These are phyloP conservation scores for Prorops nasuta DNA, from an alignment of 1,140 invertebrate species.

Conservation along the genomic window DNA sequence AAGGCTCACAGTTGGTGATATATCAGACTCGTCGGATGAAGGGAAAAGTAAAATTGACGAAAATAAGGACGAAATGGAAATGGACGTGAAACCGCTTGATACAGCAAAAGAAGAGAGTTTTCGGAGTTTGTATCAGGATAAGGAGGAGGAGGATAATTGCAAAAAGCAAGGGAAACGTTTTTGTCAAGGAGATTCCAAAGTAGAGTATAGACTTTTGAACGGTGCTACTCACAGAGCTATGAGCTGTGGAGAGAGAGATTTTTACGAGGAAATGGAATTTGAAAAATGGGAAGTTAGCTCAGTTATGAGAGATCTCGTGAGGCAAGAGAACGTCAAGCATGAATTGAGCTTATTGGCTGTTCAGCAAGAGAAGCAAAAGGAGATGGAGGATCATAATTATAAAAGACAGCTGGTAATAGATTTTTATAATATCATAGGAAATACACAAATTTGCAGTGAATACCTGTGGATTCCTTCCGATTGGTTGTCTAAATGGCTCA, in stretches of 20 bases:
- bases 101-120: not conserved
- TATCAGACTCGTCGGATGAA: not conserved
- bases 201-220: constrained; percentile 42
- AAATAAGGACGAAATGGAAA: not conserved
- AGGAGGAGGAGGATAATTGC: not conserved
- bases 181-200: constrained; percentile 15
- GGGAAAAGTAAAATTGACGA: not conserved
- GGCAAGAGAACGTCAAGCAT: constrained; percentile 46
- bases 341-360: constrained; percentile 46
- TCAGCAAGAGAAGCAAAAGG: constrained; percentile 55
- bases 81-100: constrained; percentile 2
- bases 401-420: constrained; percentile 48
- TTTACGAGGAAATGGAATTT: constrained; percentile 48
- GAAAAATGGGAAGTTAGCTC: constrained; percentile 46
- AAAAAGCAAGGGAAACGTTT: constrained; percentile 5
- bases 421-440: constrained; percentile 41
- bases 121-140: constrained; percentile 8
- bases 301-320: constrained; percentile 43
- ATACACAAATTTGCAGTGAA: constrained; percentile 24
- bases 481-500: constrained; percentile 56
- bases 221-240: constrained; percentile 48
- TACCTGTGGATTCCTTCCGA: constrained; percentile 58
- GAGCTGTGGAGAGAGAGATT: constrained; percentile 46
- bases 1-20: not conserved
- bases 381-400: constrained; percentile 53